phyloP scores from a whole-genome alignment of 2,797 vertebrate species.

The Pitangus sulphuratus region DNA sequence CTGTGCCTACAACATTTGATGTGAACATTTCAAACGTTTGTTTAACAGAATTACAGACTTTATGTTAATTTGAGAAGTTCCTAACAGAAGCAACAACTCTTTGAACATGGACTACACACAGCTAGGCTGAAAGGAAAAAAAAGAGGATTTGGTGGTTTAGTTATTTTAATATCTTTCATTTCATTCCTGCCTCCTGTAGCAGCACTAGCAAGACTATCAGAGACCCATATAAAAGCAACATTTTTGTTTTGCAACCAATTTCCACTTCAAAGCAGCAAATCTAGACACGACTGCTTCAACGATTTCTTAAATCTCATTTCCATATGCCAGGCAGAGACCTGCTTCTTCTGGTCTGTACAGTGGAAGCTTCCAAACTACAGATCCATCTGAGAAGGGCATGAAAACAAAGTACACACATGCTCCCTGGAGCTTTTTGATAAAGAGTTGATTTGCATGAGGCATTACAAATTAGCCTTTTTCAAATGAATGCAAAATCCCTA shows the following conservation, averaged over 20 bases:
- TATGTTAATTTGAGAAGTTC: neutral
- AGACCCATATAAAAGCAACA: neutral
- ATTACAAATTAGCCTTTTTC: neutral
- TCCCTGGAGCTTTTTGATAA: neutral
- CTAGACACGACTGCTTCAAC: neutral
- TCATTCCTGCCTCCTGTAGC: neutral
- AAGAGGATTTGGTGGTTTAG: neutral
- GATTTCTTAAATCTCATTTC: conserved; percentile 22
- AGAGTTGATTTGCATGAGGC: neutral
- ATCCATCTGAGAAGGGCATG: neutral
- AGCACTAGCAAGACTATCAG: neutral
- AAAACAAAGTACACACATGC: neutral
- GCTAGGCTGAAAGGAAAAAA: neutral
- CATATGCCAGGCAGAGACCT: neutral
- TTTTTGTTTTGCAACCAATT: conserved; percentile 29
- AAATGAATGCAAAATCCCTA: neutral
- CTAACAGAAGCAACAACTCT: neutral
- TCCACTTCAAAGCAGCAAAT: conserved; percentile 55
- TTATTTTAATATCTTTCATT: conserved; percentile 8
- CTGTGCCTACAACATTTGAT: rapidly evolving
- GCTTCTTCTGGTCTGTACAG: neutral
- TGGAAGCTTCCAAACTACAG: neutral
- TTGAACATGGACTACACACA: neutral
- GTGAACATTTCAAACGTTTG: neutral
- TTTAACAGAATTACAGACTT: neutral